phyloP scores from a whole-genome alignment of 2,113 vertebrate species.

The Salvelinus sp. region DNA sequence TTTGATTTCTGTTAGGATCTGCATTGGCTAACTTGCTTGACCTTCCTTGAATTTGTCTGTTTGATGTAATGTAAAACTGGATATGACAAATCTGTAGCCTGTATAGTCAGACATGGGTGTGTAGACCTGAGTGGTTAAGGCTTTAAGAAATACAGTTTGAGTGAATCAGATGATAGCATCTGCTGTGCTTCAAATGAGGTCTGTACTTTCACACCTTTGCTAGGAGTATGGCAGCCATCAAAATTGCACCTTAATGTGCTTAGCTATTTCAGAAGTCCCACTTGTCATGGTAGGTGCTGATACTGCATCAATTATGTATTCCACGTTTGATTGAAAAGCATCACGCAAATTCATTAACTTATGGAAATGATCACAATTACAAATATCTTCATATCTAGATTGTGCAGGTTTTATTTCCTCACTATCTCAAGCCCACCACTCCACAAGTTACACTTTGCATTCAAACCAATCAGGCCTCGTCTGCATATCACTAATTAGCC shows the following conservation, averaged over 20 bases:
- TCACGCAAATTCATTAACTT: conserved; percentile 79
- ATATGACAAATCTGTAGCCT: background rate
- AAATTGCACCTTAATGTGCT: conserved; percentile 66
- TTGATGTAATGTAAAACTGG: conserved; percentile 22
- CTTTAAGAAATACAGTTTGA: background rate
- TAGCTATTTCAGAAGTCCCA: conserved; percentile 64
- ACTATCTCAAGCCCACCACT: conserved; percentile 66
- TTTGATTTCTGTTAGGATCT: conserved; percentile 11
- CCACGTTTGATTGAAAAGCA: conserved; percentile 72
- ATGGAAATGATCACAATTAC: conserved; percentile 80
- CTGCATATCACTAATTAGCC: conserved; percentile 79
- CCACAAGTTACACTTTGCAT: conserved; percentile 73
- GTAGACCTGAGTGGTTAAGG: background rate
- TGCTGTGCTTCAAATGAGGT: conserved; percentile 38
- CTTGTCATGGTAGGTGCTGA: conserved; percentile 70
- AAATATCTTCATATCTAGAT: conserved; percentile 76
- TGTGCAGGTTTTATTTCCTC: too few relatives aligned
- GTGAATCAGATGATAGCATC: conserved; percentile 54
- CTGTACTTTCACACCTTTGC: conserved; percentile 62
- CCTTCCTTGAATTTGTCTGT: background rate
- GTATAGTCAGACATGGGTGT: background rate
- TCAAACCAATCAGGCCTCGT: conserved; percentile 80
- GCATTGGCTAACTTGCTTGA: conserved; percentile 17
- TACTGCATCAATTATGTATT: conserved; percentile 77
- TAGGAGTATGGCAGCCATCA: conserved; percentile 57